These are phyloP conservation scores for Calvadosia cruxmelitensis DNA, from an alignment of 30 jellyfish, hydroid and myxozoan species.

Conservation along the genomic window DNA sequence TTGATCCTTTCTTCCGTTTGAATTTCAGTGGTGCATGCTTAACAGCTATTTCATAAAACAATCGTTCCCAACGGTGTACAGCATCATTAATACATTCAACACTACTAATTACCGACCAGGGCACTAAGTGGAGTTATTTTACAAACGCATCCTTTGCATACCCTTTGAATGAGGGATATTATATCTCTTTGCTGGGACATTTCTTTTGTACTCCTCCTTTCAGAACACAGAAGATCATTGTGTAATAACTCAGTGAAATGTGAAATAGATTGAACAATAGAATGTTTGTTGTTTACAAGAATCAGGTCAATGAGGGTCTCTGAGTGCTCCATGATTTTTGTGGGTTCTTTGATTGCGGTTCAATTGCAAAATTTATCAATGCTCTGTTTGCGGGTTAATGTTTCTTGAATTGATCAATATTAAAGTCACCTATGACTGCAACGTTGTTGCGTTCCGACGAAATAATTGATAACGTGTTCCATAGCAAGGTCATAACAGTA, in stretches of 20 bases:
- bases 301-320: constrained; percentile 28
- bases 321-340: constrained; percentile 39
- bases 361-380: constrained; percentile 33
- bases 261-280: constrained; percentile 43
- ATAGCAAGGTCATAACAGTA: constrained; percentile 11
- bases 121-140: constrained; percentile 43
- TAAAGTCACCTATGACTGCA: constrained; percentile 38
- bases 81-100: constrained; percentile 47
- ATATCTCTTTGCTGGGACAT: constrained; percentile 38
- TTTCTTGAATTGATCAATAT: constrained; percentile 38
- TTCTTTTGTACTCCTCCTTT: constrained; percentile 55
- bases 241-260: constrained; percentile 47
- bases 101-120: constrained; percentile 41
- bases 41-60: constrained; percentile 55
- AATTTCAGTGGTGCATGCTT: constrained; percentile 53
- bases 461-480: constrained; percentile 30
- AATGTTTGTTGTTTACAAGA: constrained; percentile 45
- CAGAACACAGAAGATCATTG: constrained; percentile 48
- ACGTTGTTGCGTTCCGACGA: constrained; percentile 20
- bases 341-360: constrained; percentile 33
- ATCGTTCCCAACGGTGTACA: constrained; percentile 52
- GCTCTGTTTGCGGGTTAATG: constrained; percentile 43
- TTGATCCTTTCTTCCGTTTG: constrained; percentile 41
- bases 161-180: constrained; percentile 39
- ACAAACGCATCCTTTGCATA: constrained; percentile 44